Conservation (phyloP, 2,113 vertebrate species). For the Phainopepla nitens region DNA sequence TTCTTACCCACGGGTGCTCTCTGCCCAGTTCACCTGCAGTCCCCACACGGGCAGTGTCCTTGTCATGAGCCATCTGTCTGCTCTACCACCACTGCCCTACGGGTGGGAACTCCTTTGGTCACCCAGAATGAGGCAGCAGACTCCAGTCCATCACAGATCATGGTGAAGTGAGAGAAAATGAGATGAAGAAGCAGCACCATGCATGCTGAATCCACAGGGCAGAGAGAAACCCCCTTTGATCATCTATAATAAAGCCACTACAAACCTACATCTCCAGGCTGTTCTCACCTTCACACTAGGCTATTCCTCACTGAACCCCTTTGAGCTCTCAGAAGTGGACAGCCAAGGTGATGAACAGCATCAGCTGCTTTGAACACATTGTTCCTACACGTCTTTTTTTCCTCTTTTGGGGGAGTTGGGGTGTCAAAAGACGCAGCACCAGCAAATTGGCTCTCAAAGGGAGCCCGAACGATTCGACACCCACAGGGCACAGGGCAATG, state of each 20-base stretch:
- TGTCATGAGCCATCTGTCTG: neutral
- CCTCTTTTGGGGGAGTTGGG: rapidly evolving
- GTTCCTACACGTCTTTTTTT: neutral
- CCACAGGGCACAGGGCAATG: neutral
- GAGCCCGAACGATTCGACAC: neutral
- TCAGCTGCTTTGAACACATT: neutral
- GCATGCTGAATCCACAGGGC: neutral
- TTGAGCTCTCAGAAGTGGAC: neutral
- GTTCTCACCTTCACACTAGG: neutral
- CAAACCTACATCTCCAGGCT: neutral
- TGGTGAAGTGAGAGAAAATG: neutral
- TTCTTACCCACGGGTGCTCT: rapidly evolving
- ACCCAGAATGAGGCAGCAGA: neutral
- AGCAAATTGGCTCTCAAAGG: neutral
- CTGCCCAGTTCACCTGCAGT: neutral
- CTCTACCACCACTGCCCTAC: neutral
- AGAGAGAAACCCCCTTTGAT: neutral
- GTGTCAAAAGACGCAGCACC: neutral
- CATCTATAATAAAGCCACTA: neutral
- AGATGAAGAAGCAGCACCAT: neutral
- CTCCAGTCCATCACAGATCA: neutral
- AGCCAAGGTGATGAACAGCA: neutral
- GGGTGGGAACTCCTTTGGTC: neutral
- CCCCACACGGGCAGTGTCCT: neutral
- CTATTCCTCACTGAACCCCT: neutral